A percentile compares a stretch with the other conserved stretches of the same genome.
Conservation (phyloP, 2,888 invertebrate species). For the Rhabditophanes sp. region DNA sequence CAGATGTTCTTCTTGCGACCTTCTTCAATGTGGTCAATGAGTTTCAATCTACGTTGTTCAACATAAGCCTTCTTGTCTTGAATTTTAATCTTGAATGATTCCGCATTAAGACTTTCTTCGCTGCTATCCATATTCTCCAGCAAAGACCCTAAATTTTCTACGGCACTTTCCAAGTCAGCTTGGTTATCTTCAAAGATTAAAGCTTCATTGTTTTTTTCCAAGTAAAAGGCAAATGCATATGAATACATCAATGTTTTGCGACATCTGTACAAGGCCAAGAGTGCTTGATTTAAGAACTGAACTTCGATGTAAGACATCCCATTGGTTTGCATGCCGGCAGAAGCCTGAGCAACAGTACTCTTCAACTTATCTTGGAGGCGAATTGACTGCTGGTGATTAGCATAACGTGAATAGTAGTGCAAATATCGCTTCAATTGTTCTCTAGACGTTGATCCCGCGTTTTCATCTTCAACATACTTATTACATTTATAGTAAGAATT, state of each 20-base stretch:
- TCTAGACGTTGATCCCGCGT: too few relatives aligned
- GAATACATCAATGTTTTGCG: slow-evolving; percentile 97
- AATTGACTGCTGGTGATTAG: slow-evolving; percentile 96
- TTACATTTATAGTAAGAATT: slow-evolving; percentile 8
- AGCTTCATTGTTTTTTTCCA: slow-evolving; percentile 81
- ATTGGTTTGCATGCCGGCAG: slow-evolving; percentile 80
- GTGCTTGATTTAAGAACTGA: slow-evolving; percentile 87
- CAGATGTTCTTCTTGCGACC: slow-evolving; percentile 57
- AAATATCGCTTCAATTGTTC: slow-evolving; percentile 86
- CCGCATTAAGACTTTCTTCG: slow-evolving; percentile 9
- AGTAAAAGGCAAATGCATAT: slow-evolving; percentile 95
- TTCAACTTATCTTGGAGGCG: slow-evolving; percentile 61
- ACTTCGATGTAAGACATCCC: slow-evolving; percentile 99
- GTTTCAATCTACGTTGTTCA: slow-evolving; percentile 81
- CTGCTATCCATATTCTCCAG: slow-evolving; percentile 93
- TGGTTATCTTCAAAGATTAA: slow-evolving; percentile 71
- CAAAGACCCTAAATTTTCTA: slow-evolving; percentile 89
- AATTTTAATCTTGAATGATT: slow-evolving; percentile 16
- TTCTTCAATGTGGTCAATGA: slow-evolving; percentile 91
- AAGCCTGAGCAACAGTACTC: slow-evolving; percentile 2
- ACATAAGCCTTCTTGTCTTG: slow-evolving; percentile 63
- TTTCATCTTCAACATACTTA: slow-evolving; percentile 32
- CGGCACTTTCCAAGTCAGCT: slow-evolving; percentile 62
- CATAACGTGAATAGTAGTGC: slow-evolving; percentile 95
- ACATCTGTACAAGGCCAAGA: slow-evolving; percentile 54